A percentile compares a stretch with the other conserved stretches of the same genome.
Evolutionary conservation across 2,888 invertebrate species (phyloP).

Genomic region (Dynastes grantii): DNA sequence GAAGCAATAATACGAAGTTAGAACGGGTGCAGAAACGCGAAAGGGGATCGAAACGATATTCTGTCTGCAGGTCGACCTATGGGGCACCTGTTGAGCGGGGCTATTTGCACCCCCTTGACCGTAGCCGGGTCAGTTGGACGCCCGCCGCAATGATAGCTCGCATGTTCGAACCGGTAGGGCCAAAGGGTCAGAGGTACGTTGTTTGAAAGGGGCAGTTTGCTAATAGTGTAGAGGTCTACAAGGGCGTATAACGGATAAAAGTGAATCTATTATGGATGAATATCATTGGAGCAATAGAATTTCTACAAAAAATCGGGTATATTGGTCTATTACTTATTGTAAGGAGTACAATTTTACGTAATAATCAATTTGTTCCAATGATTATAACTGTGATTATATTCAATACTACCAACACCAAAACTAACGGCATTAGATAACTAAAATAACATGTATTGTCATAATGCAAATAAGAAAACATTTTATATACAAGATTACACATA

Average conservation of each 20-base stretch:
- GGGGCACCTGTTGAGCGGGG: constrained; percentile 60
- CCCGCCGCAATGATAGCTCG: constrained; percentile 24
- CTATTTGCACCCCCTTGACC: constrained; percentile 60
- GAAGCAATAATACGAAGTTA: constrained; percentile 13
- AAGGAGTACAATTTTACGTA: no score
- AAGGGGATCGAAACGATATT: constrained; percentile 32
- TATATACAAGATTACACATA: no score
- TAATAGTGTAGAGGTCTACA: constrained; percentile 1
- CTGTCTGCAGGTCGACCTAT: constrained; percentile 52
- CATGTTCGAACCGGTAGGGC: constrained; percentile 2
- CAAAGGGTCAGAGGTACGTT: constrained; percentile 13
- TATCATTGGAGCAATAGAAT: background rate
- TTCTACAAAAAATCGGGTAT: background rate
- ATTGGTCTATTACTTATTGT: no score
- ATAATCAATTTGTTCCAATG: no score
- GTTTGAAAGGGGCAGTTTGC: constrained; percentile 17
- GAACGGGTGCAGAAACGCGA: constrained; percentile 17
- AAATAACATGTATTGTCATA: no score
- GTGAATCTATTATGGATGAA: no score
- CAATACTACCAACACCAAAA: no score
- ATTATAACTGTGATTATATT: no score
- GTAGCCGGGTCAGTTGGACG: constrained; percentile 21
- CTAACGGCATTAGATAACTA: no score
- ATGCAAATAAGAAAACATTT: no score
- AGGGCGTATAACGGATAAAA: no score